A percentile compares a stretch with the other conserved stretches of the same genome.
These are phyloP conservation scores for Anticlea derivata DNA, from an alignment of 2,888 invertebrate genomes.

Conservation along the genomic window DNA sequence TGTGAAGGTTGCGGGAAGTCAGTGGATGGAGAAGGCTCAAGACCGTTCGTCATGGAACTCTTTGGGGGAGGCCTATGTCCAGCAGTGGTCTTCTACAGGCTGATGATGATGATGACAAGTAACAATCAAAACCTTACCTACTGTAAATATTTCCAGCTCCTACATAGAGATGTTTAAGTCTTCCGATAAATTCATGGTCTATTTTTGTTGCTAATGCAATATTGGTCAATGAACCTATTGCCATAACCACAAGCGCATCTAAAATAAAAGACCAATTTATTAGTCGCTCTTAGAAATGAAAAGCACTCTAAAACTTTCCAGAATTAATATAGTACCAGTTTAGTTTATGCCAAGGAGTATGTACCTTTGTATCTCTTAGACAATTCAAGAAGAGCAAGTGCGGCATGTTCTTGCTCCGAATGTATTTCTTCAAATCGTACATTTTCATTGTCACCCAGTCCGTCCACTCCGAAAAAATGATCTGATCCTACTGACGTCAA, in stretches of 20 bases:
- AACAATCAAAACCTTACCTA: too few relatives aligned
- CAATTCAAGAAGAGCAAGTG: constrained; percentile 82
- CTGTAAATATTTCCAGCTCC: constrained; percentile 90
- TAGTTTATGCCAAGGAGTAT: too few relatives aligned
- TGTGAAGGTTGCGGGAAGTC: too few relatives aligned
- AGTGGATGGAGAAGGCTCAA: too few relatives aligned
- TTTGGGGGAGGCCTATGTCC: too few relatives aligned
- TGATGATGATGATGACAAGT: too few relatives aligned
- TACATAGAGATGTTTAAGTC: constrained; percentile 87
- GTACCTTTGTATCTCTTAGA: constrained; percentile 76
- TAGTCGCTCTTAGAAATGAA: too few relatives aligned
- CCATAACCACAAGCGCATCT: constrained; percentile 84
- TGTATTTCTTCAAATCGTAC: constrained; percentile 45
- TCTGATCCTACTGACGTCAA: constrained; percentile 52
- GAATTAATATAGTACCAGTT: too few relatives aligned
- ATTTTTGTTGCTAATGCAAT: constrained; percentile 88
- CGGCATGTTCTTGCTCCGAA: constrained; percentile 77
- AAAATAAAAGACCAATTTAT: too few relatives aligned
- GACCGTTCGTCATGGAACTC: too few relatives aligned
- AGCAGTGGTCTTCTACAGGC: too few relatives aligned
- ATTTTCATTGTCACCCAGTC: constrained; percentile 85
- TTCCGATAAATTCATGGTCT: constrained; percentile 84
- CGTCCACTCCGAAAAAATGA: constrained; percentile 85
- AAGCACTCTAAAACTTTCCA: too few relatives aligned
- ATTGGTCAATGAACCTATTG: constrained; percentile 90